phyloP scores from a whole-genome alignment of 2,113 vertebrate genomes.

The Trogon melanurus region DNA sequence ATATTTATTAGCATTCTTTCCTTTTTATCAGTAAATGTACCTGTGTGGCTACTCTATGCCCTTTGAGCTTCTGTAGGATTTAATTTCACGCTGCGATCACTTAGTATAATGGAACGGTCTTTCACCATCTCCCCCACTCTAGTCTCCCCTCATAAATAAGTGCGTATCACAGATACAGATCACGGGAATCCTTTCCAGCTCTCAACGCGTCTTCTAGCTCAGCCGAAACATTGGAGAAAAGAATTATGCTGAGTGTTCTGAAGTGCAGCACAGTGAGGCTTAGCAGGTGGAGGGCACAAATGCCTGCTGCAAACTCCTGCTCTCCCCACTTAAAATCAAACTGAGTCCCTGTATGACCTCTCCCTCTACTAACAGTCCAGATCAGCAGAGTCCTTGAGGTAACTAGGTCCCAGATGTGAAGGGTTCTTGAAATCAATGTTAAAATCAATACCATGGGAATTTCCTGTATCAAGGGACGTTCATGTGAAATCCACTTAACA shows the following conservation, averaged over 20 bases:
- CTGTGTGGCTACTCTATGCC: background rate
- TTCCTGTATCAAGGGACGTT: background rate
- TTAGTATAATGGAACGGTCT: background rate
- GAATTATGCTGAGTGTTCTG: background rate
- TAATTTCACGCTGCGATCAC: constrained; percentile 19
- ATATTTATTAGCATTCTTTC: constrained; percentile 41
- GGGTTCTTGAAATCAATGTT: background rate
- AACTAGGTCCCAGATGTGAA: background rate
- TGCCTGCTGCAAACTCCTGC: background rate
- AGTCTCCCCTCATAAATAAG: constrained; percentile 46
- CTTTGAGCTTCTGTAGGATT: background rate
- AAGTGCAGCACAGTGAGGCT: background rate
- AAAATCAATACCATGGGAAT: background rate
- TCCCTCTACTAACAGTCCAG: background rate
- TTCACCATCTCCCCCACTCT: background rate
- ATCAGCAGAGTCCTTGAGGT: background rate
- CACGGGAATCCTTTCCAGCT: background rate
- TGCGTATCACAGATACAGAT: background rate
- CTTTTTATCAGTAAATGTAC: constrained; percentile 15
- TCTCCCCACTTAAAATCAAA: background rate
- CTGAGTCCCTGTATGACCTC: background rate
- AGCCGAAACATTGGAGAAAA: background rate
- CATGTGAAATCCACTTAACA: background rate
- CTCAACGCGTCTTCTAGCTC: background rate
- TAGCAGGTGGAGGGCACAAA: background rate